A percentile compares a stretch with the other conserved stretches of the same genome.
These are phyloP conservation scores for Ophonus ardosiacus DNA, from an alignment of 2,888 invertebrate species.

Conservation along the genomic window DNA sequence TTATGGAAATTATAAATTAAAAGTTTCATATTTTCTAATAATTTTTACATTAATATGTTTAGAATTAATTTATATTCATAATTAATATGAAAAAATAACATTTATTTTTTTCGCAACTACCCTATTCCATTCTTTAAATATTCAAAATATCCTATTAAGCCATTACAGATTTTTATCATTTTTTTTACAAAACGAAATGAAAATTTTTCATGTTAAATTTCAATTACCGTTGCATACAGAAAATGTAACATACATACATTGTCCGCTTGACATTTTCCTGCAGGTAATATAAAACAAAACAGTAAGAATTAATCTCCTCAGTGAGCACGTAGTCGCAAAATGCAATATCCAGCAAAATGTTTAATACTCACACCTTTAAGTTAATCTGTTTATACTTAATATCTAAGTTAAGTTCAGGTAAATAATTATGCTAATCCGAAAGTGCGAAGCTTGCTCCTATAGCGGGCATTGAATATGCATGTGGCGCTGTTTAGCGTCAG, in stretches of 20 bases:
- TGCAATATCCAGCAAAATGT: constrained; percentile 45
- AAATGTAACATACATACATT: neutral
- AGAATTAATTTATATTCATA: too few relatives aligned
- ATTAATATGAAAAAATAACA: too few relatives aligned
- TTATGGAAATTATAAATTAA: too few relatives aligned
- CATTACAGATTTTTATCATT: too few relatives aligned
- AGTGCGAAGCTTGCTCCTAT: constrained; percentile 32
- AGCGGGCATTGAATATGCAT: constrained; percentile 52
- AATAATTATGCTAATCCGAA: constrained; percentile 53
- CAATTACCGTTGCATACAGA: too few relatives aligned
- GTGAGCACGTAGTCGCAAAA: neutral
- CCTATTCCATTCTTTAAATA: too few relatives aligned
- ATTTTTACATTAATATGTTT: too few relatives aligned
- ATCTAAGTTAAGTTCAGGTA: constrained; percentile 54
- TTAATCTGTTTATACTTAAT: constrained; percentile 53
- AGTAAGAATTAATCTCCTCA: constrained; percentile 13
- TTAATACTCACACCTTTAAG: constrained; percentile 28
- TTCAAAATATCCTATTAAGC: too few relatives aligned
- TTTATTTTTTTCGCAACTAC: too few relatives aligned
- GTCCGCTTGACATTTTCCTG: neutral
- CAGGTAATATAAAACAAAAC: neutral
- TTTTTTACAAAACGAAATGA: too few relatives aligned
- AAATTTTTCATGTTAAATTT: too few relatives aligned
- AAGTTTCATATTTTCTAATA: too few relatives aligned
- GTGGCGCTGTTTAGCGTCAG: neutral